Conservation (phyloP, 2,888 invertebrate genomes). For the Cenopis cana region DNA sequence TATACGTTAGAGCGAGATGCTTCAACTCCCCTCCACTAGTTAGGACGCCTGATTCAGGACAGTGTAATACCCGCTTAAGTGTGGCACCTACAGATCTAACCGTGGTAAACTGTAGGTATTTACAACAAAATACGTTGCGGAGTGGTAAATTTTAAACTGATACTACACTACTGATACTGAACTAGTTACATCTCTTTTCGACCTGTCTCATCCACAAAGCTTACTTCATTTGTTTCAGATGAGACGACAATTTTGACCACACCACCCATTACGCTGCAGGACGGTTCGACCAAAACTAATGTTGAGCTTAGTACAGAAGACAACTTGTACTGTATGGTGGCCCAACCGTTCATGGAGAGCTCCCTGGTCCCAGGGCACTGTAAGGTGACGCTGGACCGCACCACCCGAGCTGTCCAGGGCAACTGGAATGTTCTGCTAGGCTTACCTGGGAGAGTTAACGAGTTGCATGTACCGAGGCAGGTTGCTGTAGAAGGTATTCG, state of each 20-base stretch:
- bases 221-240: conserved; percentile 51
- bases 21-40: no score
- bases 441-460: conserved; percentile 72
- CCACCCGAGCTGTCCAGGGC: conserved; percentile 76
- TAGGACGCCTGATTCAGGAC: no score
- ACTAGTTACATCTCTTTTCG: no score
- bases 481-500: conserved; percentile 68
- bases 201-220: not conserved
- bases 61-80: no score
- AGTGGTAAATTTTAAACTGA: no score
- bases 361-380: conserved; percentile 74
- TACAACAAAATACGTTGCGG: no score
- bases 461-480: conserved; percentile 65
- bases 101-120: no score
- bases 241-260: conserved; percentile 55
- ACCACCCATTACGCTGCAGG: conserved; percentile 62
- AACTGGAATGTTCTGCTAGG: conserved; percentile 76
- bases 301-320: conserved; percentile 63
- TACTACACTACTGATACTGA: no score
- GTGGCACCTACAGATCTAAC: no score
- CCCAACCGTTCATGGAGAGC: conserved; percentile 74
- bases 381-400: conserved; percentile 65
- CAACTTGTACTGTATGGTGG: conserved; percentile 71
- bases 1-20: no score
- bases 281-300: conserved; percentile 59